Percentiles rank a stretch among this genome's conserved stretches.
Evolutionary conservation across 2,888 invertebrate species (phyloP).

Genomic region (Drepana falcataria): DNA sequence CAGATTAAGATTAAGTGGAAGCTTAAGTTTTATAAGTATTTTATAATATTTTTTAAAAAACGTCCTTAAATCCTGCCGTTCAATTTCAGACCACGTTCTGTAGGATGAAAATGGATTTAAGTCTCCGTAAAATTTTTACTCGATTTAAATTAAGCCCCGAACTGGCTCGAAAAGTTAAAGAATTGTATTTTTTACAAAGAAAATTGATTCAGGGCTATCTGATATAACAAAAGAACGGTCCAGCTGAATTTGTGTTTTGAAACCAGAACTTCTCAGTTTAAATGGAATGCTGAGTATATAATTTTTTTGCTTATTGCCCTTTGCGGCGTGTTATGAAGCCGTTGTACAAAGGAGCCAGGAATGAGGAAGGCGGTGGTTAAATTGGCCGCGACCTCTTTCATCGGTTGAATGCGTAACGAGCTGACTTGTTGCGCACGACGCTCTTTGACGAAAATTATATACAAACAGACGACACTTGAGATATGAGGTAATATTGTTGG

Average conservation of each 20-base stretch:
- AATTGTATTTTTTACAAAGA: background rate
- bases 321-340: background rate
- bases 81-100: background rate
- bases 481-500: background rate
- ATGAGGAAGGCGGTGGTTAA: constrained; percentile 18
- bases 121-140: no score
- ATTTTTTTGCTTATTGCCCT: background rate
- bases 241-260: background rate
- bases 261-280: background rate
- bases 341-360: constrained; percentile 5
- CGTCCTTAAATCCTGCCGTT: background rate
- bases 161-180: background rate
- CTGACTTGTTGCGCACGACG: constrained; percentile 12
- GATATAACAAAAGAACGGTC: no score
- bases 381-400: constrained; percentile 19
- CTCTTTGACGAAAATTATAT: constrained; percentile 1
- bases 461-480: background rate
- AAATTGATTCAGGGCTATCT: no score
- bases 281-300: background rate
- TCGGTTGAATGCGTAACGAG: constrained; percentile 25
- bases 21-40: no score
- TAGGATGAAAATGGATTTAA: background rate
- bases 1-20: background rate
- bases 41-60: no score
- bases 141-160: no score